Evolutionary conservation across 1,140 invertebrate genomes (phyloP).

Genomic region (Drosophila subpulchrella): DNA sequence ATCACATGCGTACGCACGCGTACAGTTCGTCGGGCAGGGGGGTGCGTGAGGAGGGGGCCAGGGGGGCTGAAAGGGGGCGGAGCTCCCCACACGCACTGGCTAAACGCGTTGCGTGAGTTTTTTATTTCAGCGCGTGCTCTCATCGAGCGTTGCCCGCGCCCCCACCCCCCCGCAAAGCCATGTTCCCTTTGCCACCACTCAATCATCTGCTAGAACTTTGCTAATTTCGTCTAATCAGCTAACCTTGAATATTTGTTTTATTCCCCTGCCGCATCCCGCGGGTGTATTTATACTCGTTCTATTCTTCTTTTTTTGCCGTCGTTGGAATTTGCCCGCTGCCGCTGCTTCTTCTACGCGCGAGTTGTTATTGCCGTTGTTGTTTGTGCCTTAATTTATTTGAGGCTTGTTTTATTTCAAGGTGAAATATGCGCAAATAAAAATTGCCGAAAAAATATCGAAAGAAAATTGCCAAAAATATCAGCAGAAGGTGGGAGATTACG

Average conservation of each 20-base stretch:
- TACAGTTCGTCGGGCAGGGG: slow-evolving; percentile 5
- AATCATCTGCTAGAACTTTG: slow-evolving; percentile 78
- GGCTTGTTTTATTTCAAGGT: slow-evolving; percentile 77
- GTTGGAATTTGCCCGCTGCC: slow-evolving; percentile 59
- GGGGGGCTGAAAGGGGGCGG: slow-evolving; percentile 19
- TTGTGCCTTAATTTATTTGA: slow-evolving; percentile 76
- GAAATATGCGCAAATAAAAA: slow-evolving; percentile 75
- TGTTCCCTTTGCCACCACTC: slow-evolving; percentile 9
- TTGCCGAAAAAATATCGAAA: slow-evolving; percentile 45
- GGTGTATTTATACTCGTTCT: slow-evolving; percentile 64
- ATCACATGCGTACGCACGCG: slow-evolving; percentile 64
- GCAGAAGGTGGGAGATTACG: slow-evolving; percentile 8
- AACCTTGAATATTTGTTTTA: slow-evolving; percentile 76
- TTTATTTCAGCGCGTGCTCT: slow-evolving; percentile 77
- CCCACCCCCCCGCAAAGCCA: background rate
- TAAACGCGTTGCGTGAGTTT: slow-evolving; percentile 63
- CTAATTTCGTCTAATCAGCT: slow-evolving; percentile 83
- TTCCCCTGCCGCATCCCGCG: slow-evolving; percentile 33
- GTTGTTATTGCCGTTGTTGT: slow-evolving; percentile 45
- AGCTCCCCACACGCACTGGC: slow-evolving; percentile 55
- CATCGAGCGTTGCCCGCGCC: slow-evolving; percentile 30
- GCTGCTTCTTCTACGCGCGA: slow-evolving; percentile 45
- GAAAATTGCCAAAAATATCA: slow-evolving; percentile 47
- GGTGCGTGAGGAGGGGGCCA: background rate
- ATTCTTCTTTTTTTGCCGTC: slow-evolving; percentile 30